These are phyloP conservation scores for Podarcis raffonei DNA, from an alignment of 2,113 vertebrate species.

Conservation along the genomic window DNA sequence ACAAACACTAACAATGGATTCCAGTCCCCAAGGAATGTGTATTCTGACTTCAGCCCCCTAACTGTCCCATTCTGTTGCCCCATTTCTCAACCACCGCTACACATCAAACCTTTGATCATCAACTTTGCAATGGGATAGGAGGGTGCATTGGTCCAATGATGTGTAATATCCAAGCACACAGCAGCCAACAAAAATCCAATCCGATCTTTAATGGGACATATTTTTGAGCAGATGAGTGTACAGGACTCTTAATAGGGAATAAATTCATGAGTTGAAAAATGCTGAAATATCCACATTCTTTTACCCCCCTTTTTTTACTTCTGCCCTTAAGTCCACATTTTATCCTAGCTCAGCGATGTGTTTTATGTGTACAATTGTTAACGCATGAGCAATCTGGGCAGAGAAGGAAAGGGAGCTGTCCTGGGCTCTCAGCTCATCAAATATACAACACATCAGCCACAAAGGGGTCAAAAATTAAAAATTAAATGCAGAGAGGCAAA, in stretches of 20 bases:
- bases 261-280: background rate
- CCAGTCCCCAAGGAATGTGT: no score
- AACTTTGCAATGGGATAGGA: no score
- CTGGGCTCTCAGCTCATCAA: slow-evolving; percentile 68
- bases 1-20: no score
- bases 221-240: background rate
- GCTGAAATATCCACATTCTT: slow-evolving; percentile 25
- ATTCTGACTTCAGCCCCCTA: no score
- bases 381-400: slow-evolving; percentile 45
- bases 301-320: slow-evolving; percentile 11
- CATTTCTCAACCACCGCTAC: no score
- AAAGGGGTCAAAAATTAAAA: slow-evolving; percentile 70
- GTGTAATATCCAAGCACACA: no score
- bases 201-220: background rate
- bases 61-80: no score
- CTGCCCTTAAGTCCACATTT: background rate
- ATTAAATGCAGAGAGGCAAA: slow-evolving; percentile 59
- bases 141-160: no score
- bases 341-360: slow-evolving; percentile 32
- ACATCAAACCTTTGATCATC: no score
- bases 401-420: slow-evolving; percentile 55
- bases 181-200: no score
- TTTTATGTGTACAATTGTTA: slow-evolving; percentile 53
- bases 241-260: background rate
- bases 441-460: slow-evolving; percentile 65